These are phyloP conservation scores for Pachyuromys duprasi DNA, from an alignment of 2,797 vertebrate species.

Conservation along the genomic window DNA sequence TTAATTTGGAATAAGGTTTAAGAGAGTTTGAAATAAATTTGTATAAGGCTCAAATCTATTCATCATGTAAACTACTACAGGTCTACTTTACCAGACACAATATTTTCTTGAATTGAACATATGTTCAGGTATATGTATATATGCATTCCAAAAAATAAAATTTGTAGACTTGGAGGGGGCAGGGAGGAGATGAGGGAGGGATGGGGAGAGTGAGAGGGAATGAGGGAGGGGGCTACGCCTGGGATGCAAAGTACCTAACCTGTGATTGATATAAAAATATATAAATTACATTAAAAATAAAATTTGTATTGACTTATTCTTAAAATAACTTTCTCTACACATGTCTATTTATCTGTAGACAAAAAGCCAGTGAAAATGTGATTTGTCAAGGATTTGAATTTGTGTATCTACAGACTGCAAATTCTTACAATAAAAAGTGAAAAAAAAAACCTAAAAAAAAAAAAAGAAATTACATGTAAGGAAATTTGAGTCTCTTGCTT, in stretches of 20 bases:
- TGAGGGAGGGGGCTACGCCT: too few species aligned
- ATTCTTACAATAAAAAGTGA: conserved; percentile 73
- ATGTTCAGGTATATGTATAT: conserved; percentile 67
- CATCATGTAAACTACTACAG: conserved; percentile 55
- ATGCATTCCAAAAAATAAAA: conserved; percentile 77
- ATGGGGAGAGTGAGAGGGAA: too few species aligned
- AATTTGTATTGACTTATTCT: conserved; percentile 80
- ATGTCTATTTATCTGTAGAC: conserved; percentile 66
- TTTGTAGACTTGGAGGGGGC: too few species aligned
- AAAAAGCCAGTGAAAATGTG: conserved; percentile 70
- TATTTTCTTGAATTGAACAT: conserved; percentile 76
- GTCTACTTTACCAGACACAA: conserved; percentile 75
- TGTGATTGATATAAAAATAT: too few species aligned
- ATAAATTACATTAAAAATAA: too few species aligned
- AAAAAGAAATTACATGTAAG: too few species aligned
- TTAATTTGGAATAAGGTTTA: conserved; percentile 66
- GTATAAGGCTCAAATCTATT: conserved; percentile 65
- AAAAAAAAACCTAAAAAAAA: too few species aligned
- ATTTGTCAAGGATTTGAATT: conserved; percentile 77
- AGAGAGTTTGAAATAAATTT: conserved; percentile 66
- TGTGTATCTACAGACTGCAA: conserved; percentile 59
- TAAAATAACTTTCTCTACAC: conserved; percentile 78
- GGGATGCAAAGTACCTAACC: too few species aligned
- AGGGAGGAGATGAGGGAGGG: too few species aligned
- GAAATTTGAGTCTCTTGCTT: neutral